Conservation (phyloP, 64 coral and sea anemone genomes). For the Trachythela sp. region DNA sequence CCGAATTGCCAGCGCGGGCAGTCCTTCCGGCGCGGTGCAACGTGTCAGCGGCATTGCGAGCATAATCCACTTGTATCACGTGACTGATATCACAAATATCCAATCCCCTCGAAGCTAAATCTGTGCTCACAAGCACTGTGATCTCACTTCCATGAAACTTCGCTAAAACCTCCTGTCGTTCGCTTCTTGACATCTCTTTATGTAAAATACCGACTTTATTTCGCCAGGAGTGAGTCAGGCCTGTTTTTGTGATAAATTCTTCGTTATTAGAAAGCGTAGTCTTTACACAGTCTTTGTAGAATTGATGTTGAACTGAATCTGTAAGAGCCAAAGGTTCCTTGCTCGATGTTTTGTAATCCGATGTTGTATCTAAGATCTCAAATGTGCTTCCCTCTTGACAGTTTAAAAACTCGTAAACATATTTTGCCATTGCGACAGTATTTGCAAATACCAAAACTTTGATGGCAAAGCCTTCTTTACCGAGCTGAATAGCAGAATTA, state of each 20-base stretch:
- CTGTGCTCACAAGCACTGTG: slow-evolving; percentile 75
- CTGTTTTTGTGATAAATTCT: neutral
- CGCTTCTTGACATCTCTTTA: neutral
- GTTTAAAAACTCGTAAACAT: neutral
- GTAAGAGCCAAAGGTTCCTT: neutral
- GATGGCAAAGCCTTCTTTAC: neutral
- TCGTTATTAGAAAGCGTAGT: neutral
- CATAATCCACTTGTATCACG: slow-evolving; percentile 94
- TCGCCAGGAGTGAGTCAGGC: neutral
- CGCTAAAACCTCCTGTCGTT: neutral
- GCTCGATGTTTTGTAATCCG: too few species aligned
- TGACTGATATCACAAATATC: slow-evolving; percentile 88
- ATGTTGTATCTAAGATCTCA: too few species aligned
- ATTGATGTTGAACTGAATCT: neutral
- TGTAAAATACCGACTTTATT: neutral
- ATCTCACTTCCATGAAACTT: neutral
- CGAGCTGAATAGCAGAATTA: neutral
- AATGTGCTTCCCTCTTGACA: neutral
- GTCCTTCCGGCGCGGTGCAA: slow-evolving; percentile 84
- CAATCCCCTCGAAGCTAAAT: slow-evolving; percentile 82
- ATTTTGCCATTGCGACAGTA: neutral
- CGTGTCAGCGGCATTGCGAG: slow-evolving; percentile 62
- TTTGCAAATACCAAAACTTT: slow-evolving; percentile 8
- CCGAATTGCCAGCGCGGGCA: slow-evolving; percentile 67
- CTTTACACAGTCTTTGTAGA: neutral